Percentiles rank a stretch among this genome's conserved stretches.
phyloP scores from a whole-genome alignment of 1,140 invertebrate genomes.

The Nasonia vitripennis region DNA sequence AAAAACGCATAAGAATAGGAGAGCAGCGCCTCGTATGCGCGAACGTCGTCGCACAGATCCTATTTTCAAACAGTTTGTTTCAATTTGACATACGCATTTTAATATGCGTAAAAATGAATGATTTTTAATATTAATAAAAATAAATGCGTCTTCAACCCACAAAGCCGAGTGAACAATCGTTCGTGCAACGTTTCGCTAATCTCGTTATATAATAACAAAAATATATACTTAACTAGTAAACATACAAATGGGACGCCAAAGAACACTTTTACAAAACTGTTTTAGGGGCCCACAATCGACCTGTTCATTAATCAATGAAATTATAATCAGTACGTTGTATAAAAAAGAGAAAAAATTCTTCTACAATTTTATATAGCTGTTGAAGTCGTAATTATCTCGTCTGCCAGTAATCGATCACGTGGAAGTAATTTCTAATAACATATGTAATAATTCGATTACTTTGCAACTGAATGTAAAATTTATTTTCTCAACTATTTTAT shows the following conservation, averaged over 20 bases:
- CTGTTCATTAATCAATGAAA: conserved; percentile 27
- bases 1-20: conserved; percentile 39
- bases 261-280: conserved; percentile 39
- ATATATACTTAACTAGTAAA: conserved; percentile 47
- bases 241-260: conserved; percentile 36
- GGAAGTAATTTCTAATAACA: conserved; percentile 20
- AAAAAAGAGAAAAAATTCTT: conserved; percentile 22
- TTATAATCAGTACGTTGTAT: conserved; percentile 21
- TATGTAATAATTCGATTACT: background rate
- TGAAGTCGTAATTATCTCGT: conserved; percentile 8
- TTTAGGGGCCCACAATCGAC: conserved; percentile 32
- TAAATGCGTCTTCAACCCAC: conserved; percentile 21
- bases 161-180: conserved; percentile 19
- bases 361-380: background rate
- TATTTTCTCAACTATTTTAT: conserved; percentile 8
- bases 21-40: conserved; percentile 22
- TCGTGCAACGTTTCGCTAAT: conserved; percentile 19
- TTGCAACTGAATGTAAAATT: background rate
- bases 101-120: background rate
- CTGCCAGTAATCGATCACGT: conserved; percentile 30
- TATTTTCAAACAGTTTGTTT: conserved; percentile 6
- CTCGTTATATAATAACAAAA: conserved; percentile 43
- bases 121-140: background rate
- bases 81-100: background rate
- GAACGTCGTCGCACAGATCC: background rate